Conservation (phyloP, 2,113 vertebrate genomes). For the Spea bombifrons region DNA sequence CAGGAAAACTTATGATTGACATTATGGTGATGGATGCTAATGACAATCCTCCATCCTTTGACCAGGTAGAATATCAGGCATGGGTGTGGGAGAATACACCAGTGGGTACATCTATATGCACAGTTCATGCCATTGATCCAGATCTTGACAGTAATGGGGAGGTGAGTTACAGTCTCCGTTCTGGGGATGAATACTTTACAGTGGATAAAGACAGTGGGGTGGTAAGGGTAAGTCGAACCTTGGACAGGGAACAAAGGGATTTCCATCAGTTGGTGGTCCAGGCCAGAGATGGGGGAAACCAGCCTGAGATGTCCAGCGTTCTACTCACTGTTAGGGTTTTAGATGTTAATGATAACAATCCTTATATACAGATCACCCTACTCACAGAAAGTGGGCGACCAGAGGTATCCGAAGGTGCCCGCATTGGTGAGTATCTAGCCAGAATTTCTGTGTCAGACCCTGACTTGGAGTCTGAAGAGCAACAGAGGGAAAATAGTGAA, state of each 20-base stretch:
- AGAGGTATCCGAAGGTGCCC: slow-evolving; percentile 75
- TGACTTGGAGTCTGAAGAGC: slow-evolving; percentile 58
- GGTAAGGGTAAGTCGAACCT: slow-evolving; percentile 69
- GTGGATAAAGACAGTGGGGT: slow-evolving; percentile 75
- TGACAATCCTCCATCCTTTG: slow-evolving; percentile 83
- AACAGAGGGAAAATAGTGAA: not conserved
- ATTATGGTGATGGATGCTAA: slow-evolving; percentile 84
- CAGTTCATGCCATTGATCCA: slow-evolving; percentile 75
- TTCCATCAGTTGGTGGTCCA: slow-evolving; percentile 78
- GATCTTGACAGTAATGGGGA: slow-evolving; percentile 77
- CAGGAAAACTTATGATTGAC: slow-evolving; percentile 67
- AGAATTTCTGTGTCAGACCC: slow-evolving; percentile 82
- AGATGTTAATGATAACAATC: slow-evolving; percentile 86
- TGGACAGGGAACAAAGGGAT: slow-evolving; percentile 77
- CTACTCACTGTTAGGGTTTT: slow-evolving; percentile 76
- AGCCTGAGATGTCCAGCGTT: slow-evolving; percentile 76
- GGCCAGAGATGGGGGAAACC: slow-evolving; percentile 75
- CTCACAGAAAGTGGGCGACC: slow-evolving; percentile 77
- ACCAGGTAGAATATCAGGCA: slow-evolving; percentile 72
- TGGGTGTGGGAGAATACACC: slow-evolving; percentile 72
- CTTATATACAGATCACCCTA: slow-evolving; percentile 75
- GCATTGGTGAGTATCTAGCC: slow-evolving; percentile 77
- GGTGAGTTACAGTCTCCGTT: slow-evolving; percentile 70
- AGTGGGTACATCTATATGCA: slow-evolving; percentile 68
- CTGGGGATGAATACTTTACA: slow-evolving; percentile 60